Base-by-base conservation (phyloP, 2,888 invertebrate species). In the Scaptomyza caliginosa region DNA sequence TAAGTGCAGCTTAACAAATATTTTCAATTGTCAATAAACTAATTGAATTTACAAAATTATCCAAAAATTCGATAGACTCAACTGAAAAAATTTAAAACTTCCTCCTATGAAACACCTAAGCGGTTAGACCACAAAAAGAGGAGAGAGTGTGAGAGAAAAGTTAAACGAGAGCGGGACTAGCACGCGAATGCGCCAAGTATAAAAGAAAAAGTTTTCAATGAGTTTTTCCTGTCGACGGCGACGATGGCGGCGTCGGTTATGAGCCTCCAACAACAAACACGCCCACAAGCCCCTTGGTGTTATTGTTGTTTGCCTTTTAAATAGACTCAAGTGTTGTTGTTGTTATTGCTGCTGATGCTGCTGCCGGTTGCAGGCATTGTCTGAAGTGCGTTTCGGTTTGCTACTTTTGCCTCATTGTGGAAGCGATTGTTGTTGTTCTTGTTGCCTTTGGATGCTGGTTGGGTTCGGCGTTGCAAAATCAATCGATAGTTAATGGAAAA, bases 401-500 rank as follows among this genome's bases (percentile, higher is more conserved):
- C 83, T 78, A 73, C 81, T 82, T 68, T 69, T 59, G 76, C 65
- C 62, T 65, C 65, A 68, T 73, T 83, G 81, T 74, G 71, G 57
- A 43, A 19, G 21, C 40, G 43, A 21, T 24, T 36, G 59, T 42
- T 64, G 66, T 51, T 43, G 40, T 38, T 46, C 42, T 24, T 46
- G 48, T 50, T 59, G 68, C 39, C 51, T 46, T n/a, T 58, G 64
- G 73, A 67, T 81, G 82, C 69, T 77, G 81, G 56, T 60, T 51
- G 67, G 39, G 45, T 10, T 17, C 65, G 74, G 58, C 82, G 86
- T 83, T 83, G 83, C 82, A 77, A 89, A 90, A 90, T 90, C 90
- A 90, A 90, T 90, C 90, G 90, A 90, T 90, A 89, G 89, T 90
- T 90, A 90, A 90, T 90, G 90, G 90, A 90, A 90, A 90, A 90